These are phyloP conservation scores for Oryzias sinensis DNA, from an alignment of 2,797 vertebrate species.

Conservation along the genomic window DNA sequence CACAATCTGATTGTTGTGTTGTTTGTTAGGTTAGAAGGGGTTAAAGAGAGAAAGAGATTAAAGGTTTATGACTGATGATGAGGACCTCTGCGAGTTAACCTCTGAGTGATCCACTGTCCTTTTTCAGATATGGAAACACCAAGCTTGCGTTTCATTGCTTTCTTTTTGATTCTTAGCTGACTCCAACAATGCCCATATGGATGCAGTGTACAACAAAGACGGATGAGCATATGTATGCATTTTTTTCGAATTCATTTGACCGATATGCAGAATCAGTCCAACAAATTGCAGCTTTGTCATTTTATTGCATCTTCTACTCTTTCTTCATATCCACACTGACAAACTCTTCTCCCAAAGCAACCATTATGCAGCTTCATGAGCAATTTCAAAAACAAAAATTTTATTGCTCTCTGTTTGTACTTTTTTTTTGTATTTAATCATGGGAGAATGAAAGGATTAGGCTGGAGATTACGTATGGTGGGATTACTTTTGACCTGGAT, in stretches of 20 bases:
- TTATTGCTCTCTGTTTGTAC: constrained; percentile 56
- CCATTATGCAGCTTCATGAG: constrained; percentile 24
- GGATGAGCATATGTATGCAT: constrained; percentile 8
- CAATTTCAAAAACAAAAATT: constrained; percentile 34
- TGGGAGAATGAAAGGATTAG: constrained; percentile 70
- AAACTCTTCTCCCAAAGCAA: constrained; percentile 16
- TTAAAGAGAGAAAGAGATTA: constrained; percentile 49
- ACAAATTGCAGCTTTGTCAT: constrained; percentile 10
- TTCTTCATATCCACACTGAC: constrained; percentile 13
- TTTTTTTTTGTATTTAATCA: constrained; percentile 74
- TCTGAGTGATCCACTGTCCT: constrained; percentile 24
- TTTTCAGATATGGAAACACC: constrained; percentile 29
- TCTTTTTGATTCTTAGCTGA: constrained; percentile 25
- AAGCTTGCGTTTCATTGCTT: constrained; percentile 35
- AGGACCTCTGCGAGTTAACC: constrained; percentile 57
- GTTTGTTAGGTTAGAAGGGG: constrained; percentile 28
- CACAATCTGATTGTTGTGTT: constrained; percentile 27
- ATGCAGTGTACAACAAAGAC: background rate
- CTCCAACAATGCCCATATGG: constrained; percentile 13
- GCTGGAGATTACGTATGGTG: constrained; percentile 58
- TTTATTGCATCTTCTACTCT: constrained; percentile 15
- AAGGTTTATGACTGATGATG: constrained; percentile 45
- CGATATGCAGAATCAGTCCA: constrained; percentile 10
- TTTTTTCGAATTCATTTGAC: constrained; percentile 13
- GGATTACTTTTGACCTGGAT: constrained; percentile 69